Base-by-base conservation (phyloP, 2,888 invertebrate species). In the Hedya salicella region DNA sequence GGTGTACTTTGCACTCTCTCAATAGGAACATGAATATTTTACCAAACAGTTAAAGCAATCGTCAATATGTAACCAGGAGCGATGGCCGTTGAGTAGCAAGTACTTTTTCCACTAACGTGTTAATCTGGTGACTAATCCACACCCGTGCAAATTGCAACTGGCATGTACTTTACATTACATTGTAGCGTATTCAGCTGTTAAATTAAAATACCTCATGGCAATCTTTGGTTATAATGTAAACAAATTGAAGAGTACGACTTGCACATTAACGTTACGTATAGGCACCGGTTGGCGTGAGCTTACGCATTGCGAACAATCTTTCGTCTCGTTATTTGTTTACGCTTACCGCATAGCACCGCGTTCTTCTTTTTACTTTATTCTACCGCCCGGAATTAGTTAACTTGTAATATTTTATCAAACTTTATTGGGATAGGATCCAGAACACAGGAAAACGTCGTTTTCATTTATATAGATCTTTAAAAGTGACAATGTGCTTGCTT, bases 71-170 rank as follows among this genome's bases (percentile, higher is more conserved):
- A 70, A 69, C 66, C 69, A 71, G 75, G 78, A 77, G 76, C 77
- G 76, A 76, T 71, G 77, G 72, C 79, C 78, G 74, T 78, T 81
- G 75, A 80, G 73, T 76, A 75, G 74, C 76, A 79, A 77, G 81
- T 83, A 81, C n/a, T 30, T 17, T 39, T 52, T 61, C 11, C 25
- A 39, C 39, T 39, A 48, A 40, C 42, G 39, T 53, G 44, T 53
- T 19, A 17, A 53, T 36, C 16, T 40, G 36, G 50, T 83, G 82
- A 81, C 81, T 78, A 83, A 83, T 79, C 71, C 75, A 71, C 70
- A 73, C 74, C 74, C 76, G 75, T 72, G 72, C 71, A 69, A 48
- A 59, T 62, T 8, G 36, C 46, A 36, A 42, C 14, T 62, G 52
- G 42, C 44, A 44, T 19, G 30, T 42, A 46, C 44, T 56, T 64